Conservation (phyloP, 2,113 vertebrate genomes). For the Probosciger aterrimus region DNA sequence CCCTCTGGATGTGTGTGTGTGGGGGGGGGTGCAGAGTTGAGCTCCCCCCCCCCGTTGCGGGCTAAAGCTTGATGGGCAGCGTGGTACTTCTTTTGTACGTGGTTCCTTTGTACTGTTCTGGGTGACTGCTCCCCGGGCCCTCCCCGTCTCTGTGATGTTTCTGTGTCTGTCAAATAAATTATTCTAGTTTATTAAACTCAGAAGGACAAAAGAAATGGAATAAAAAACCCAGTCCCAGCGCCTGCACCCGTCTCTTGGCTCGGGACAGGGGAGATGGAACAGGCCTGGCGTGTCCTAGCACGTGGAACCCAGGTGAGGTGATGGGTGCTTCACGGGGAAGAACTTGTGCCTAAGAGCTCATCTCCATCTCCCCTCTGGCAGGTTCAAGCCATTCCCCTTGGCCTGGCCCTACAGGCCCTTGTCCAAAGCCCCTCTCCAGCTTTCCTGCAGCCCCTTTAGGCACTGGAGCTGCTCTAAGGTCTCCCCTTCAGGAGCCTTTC, state of each 20-base stretch:
- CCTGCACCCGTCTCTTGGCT: background rate
- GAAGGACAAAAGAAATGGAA: background rate
- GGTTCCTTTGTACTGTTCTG: slow-evolving; percentile 55
- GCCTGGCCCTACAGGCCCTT: no score
- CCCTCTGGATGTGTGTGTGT: background rate
- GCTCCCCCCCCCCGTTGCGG: background rate
- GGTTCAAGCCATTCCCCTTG: no score
- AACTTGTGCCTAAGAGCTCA: background rate
- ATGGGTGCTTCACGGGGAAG: background rate
- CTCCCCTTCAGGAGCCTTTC: background rate
- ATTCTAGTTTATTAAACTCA: slow-evolving; percentile 75
- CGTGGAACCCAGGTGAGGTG: background rate
- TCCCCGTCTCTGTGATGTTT: slow-evolving; percentile 26
- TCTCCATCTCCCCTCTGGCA: background rate
- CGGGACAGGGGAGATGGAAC: background rate
- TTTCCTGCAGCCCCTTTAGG: no score
- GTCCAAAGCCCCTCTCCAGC: no score
- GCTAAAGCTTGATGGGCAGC: slow-evolving; percentile 14
- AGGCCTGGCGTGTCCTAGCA: background rate
- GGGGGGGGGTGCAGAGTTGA: background rate
- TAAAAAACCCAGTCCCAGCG: background rate
- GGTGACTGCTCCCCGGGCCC: no score
- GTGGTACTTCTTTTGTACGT: slow-evolving; percentile 60
- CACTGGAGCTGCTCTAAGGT: no score
- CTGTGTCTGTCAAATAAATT: slow-evolving; percentile 75